These are phyloP conservation scores for Rhabdomys dilectus DNA, from an alignment of 2,113 vertebrate species.

Conservation along the genomic window DNA sequence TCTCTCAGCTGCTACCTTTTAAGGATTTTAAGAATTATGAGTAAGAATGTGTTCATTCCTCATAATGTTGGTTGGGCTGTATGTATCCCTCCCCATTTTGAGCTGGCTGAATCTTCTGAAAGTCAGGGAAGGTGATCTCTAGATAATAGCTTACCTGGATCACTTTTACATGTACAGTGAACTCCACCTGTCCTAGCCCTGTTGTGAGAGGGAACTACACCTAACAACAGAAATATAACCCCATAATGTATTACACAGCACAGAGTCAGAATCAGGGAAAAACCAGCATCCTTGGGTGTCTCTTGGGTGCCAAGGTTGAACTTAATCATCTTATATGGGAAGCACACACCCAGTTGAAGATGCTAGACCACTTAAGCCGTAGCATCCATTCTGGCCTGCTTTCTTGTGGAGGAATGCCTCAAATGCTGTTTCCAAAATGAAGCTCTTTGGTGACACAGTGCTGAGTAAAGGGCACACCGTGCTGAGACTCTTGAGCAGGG, in stretches of 20 bases:
- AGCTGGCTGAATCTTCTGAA: neutral
- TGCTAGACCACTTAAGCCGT: neutral
- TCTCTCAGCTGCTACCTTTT: neutral
- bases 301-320: neutral
- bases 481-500: neutral
- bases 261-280: neutral
- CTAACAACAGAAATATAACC: neutral
- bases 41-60: neutral
- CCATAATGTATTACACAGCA: neutral
- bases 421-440: neutral
- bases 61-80: neutral
- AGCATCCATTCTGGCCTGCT: neutral
- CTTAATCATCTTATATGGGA: neutral
- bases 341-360: neutral
- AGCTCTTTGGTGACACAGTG: neutral
- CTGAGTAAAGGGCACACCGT: neutral
- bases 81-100: neutral
- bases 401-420: neutral
- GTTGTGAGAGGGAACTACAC: neutral
- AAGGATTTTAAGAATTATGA: neutral
- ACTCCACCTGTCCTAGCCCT: neutral
- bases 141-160: neutral
- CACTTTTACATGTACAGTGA: neutral
- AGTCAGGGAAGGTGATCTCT: neutral
- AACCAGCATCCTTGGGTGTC: neutral